Conservation (phyloP, 2,888 invertebrate genomes). For the Ochropacha duplaris region DNA sequence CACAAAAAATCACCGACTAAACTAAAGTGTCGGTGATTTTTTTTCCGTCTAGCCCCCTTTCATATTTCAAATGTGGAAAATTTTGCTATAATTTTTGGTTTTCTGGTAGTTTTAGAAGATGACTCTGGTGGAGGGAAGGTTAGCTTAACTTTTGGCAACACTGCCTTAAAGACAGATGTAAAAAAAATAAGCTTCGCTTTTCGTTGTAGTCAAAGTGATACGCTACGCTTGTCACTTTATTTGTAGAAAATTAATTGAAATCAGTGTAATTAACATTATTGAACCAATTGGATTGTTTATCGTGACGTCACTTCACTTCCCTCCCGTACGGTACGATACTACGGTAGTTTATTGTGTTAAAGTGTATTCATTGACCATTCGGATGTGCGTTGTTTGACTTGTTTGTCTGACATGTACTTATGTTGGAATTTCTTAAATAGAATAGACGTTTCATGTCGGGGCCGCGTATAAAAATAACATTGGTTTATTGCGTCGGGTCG, state of each 20-base stretch:
- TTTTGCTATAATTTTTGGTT: too few species aligned
- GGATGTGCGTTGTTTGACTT: constrained; percentile 68
- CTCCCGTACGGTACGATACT: constrained; percentile 19
- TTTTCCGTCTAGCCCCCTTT: too few species aligned
- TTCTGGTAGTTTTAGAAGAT: too few species aligned
- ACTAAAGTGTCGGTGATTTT: too few species aligned
- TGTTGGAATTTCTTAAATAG: constrained; percentile 75
- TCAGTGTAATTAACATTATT: constrained; percentile 31
- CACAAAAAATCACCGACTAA: too few species aligned
- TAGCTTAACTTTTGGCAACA: too few species aligned
- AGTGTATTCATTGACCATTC: constrained; percentile 35
- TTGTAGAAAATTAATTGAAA: constrained; percentile 48
- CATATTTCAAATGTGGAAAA: too few species aligned
- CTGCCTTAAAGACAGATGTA: too few species aligned
- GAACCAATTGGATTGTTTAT: constrained; percentile 18
- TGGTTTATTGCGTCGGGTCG: constrained; percentile 63
- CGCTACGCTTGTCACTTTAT: constrained; percentile 23
- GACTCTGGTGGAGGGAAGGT: too few species aligned
- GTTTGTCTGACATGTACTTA: constrained; percentile 54
- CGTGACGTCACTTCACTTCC: constrained; percentile 18
- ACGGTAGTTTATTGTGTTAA: constrained; percentile 15
- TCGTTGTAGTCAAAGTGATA: too few species aligned
- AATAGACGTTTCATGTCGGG: constrained; percentile 78
- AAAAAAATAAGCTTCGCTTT: too few species aligned
- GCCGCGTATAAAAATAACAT: constrained; percentile 79